Base-by-base conservation (phyloP, 2,113 vertebrate species). In the Ovibos moschatus region DNA sequence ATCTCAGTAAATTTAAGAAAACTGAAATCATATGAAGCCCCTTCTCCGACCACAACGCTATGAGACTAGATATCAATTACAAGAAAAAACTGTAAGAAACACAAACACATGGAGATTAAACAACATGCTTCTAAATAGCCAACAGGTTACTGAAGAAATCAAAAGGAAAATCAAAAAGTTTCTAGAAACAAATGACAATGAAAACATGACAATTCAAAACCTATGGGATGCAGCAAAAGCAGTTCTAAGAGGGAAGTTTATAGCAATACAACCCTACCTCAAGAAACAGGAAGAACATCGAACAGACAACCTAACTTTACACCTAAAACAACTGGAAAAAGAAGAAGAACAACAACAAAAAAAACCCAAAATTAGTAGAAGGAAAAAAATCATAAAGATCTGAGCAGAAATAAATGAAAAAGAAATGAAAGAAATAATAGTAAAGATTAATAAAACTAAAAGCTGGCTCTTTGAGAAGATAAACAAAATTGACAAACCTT, bases 31-130 rank as follows among this genome's bases (percentile, higher is more conserved):
- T 9, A 64, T n/a, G 30, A 64, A 17, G 30, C 62, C 4, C n/a
- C 30, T 64, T n/a, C 7, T 64, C 7, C 0, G 0, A n/a, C 16
- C 30, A 64, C 30, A 64, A 17, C 0, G 3, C 15, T 64, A 9
- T 64, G 7, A n/a, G 15, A n/a, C 30, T 64, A 64, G 30, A n/a
- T 64, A n/a, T 64, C 62, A 64, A 64, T 64, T n/a, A 64, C 7
- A n/a, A n/a, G 62, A 64, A 64, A 64, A n/a, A n/a, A 16, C 7
- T 64, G 15, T 64, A 9, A 64, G 15, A 64, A 64, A 64, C 16
- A 64, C 7, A 64, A 64, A 64, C 30, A 64, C 62, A 17, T n/a
- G 33, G 62, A 62, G 60, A n/a, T 9, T 17, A 64, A n/a, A 64
- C 30, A 64, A 64, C 4, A n/a, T 9, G 15, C 15, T 64, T 64